Percentiles rank a stretch among this genome's conserved stretches.
These are phyloP conservation scores for Pseudochirops corinnae DNA, from an alignment of 2,797 vertebrate genomes.

Conservation along the genomic window DNA sequence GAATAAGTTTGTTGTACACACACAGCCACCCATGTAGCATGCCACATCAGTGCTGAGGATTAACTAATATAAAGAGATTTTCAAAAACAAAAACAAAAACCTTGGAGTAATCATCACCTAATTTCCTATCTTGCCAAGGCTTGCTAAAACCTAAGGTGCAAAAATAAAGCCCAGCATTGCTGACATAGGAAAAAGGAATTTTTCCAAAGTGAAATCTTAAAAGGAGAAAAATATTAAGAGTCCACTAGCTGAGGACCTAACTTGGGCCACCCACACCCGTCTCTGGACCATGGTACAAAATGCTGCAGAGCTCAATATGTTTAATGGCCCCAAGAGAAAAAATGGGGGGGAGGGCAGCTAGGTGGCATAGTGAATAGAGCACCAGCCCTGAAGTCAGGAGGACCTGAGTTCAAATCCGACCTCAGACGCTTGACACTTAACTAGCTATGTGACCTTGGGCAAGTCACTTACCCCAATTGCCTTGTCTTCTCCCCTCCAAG, in stretches of 20 bases:
- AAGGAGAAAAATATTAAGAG: constrained; percentile 17
- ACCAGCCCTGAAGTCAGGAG: too few species aligned
- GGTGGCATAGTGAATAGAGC: too few species aligned
- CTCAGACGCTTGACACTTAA: too few species aligned
- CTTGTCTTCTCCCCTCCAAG: too few species aligned
- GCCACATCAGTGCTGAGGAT: constrained; percentile 32
- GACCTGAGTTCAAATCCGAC: too few species aligned
- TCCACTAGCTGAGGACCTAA: neutral
- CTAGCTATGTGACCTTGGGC: too few species aligned
- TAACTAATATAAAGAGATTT: constrained; percentile 1
- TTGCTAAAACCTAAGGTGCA: neutral
- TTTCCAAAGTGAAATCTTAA: neutral
- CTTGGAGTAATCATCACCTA: constrained; percentile 10
- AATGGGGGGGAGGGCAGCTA: too few species aligned
- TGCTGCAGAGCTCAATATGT: neutral
- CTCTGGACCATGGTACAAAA: neutral
- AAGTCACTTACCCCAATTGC: too few species aligned
- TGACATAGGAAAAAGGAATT: neutral
- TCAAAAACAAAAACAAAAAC: constrained; percentile 47
- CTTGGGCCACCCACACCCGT: neutral
- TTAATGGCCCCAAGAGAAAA: neutral
- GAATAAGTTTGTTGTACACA: too few species aligned
- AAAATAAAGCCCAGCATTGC: neutral
- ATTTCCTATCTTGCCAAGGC: constrained; percentile 3
- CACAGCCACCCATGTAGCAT: neutral